Evolutionary conservation across 2,113 vertebrate genomes (phyloP), one percentile per base, ranked within the genome.

Genomic region (Holacanthus passer): DNA sequence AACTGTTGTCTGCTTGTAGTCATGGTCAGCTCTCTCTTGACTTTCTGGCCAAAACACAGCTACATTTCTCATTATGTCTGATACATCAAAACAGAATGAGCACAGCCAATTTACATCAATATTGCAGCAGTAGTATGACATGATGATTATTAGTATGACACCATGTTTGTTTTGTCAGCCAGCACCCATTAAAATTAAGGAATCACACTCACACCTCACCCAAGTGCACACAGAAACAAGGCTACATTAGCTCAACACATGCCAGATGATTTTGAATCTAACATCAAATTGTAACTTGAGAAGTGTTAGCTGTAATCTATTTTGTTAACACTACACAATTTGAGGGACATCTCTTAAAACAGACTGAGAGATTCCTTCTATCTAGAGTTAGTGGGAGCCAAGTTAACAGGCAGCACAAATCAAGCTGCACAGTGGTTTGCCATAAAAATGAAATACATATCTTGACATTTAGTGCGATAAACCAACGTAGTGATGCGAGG

Each of bases 371-470:
- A 84, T 81, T 81, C 67, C 37, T 24, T 88, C 24, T 50, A 77
- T 58, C 77, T 69, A 73, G 48, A 85, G 88, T 91, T 89, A 92
- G 87, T 82, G 31, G 31, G 53, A 41, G 77, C 22, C 7, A 71
- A 52, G 56, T 82, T 31, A 80, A 75, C 66, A 60, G 43, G 50
- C 27, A 47, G 62, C 62, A 67, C 64, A 59, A 16, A 5, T 81
- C 12, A 45, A 48, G 29, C 62, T 84, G 70, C 81, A 76, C 76
- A 86, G 78, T 79, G 82, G 77, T 91, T 92, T 88, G 79, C 47
- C 20, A 66, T 63, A 16, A 80, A 71, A 58, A 77, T 29, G 2
- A 84, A 62, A 68, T 60, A 47, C 66, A n/a, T n/a, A n/a, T n/a
- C n/a, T 7, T 82, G 63, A 68, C 65, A 79, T 79, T 73, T 67